A percentile compares a stretch with the other conserved stretches of the same genome.
These are phyloP conservation scores for Philopotamus ludificatus DNA, from an alignment of 1,140 invertebrate genomes.

Conservation along the genomic window DNA sequence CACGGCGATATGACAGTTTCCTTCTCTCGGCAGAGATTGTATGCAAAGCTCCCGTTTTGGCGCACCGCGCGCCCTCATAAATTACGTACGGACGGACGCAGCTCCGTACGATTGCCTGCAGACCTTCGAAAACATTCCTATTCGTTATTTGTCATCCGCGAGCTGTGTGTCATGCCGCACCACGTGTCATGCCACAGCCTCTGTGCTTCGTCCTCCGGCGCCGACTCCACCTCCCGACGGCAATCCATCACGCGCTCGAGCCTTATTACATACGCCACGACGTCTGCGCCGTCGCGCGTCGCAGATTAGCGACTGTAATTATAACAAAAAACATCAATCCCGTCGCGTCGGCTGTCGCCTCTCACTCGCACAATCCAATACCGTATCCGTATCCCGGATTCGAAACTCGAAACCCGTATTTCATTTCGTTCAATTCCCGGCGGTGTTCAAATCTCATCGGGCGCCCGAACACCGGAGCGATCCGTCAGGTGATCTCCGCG, in stretches of 20 bases:
- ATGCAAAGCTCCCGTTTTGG: neutral
- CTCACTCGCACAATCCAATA: too few species aligned
- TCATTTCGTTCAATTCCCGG: too few species aligned
- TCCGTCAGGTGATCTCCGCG: too few species aligned
- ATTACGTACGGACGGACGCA: neutral
- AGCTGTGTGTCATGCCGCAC: neutral
- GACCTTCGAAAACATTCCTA: constrained; percentile 9
- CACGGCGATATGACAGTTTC: constrained; percentile 29
- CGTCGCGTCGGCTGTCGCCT: too few species aligned
- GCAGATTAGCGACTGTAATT: too few species aligned
- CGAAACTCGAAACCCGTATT: too few species aligned
- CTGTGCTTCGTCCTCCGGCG: neutral
- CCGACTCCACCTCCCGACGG: neutral
- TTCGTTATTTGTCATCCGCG: constrained; percentile 18
- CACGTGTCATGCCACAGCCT: neutral
- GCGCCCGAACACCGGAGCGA: too few species aligned
- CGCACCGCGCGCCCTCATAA: neutral
- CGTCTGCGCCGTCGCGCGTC: too few species aligned
- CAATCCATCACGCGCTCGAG: neutral
- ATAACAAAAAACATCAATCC: too few species aligned
- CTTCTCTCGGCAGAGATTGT: constrained; percentile 4
- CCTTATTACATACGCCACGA: neutral
- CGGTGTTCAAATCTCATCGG: too few species aligned
- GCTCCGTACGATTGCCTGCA: constrained; percentile 1
- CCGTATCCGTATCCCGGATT: too few species aligned